A percentile compares a stretch with the other conserved stretches of the same genome.
Evolutionary conservation across 2,797 vertebrate species (phyloP).

Genomic region (Apodemus agrarius): DNA sequence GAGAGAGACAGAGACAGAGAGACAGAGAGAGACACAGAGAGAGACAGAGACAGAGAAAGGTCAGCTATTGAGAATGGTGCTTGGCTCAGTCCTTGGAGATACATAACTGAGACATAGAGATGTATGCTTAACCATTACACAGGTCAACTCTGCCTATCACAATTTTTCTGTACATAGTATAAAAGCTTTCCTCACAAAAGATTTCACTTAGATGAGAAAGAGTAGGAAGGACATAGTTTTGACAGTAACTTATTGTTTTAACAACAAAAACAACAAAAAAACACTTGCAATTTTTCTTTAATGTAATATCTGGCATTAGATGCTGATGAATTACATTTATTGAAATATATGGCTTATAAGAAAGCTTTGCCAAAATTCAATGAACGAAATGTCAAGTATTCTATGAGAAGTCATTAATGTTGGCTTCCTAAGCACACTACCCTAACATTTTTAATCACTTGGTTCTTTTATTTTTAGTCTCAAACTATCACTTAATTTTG

Average conservation of each 20-base stretch:
- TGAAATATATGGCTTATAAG: not conserved
- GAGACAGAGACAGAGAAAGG: no score
- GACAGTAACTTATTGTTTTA: not conserved
- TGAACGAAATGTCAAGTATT: not conserved
- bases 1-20: fast-evolving
- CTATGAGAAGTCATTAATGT: not conserved
- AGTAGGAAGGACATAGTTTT: not conserved
- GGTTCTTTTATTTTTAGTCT: not conserved
- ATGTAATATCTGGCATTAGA: constrained; percentile 7
- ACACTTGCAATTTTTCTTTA: constrained; percentile 22
- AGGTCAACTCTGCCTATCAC: not conserved
- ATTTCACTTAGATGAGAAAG: not conserved
- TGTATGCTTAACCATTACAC: not conserved
- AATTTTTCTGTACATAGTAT: not conserved
- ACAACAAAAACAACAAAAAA: not conserved
- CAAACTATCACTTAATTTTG: not conserved
- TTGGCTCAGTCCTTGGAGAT: not conserved
- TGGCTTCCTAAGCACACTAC: not conserved
- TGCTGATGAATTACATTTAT: not conserved
- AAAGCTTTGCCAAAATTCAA: not conserved
- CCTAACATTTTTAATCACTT: not conserved
- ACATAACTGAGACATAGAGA: not conserved
- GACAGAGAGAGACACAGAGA: fast-evolving
- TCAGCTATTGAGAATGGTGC: not conserved
- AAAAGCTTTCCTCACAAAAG: not conserved